A percentile compares a stretch with the other conserved stretches of the same genome.
Evolutionary conservation across 2,888 invertebrate species (phyloP).

Genomic region (Eilema depressum): DNA sequence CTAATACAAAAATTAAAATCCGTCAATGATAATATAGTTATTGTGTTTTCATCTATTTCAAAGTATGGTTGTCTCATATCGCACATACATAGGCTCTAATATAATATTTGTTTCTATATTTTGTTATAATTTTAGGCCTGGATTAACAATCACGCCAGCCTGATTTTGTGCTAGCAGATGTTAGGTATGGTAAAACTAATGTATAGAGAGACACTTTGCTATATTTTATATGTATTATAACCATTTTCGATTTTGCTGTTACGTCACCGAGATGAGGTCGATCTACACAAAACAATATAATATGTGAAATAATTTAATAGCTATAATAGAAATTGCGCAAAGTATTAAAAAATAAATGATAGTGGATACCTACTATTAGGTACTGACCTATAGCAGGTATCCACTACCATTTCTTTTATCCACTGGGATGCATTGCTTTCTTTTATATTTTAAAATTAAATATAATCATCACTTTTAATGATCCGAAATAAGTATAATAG

Average conservation of each 20-base stretch:
- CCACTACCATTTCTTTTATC: too few relatives aligned
- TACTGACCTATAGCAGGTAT: too few relatives aligned
- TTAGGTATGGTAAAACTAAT: slow-evolving; percentile 20
- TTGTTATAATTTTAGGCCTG: slow-evolving; percentile 3
- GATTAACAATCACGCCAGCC: background rate
- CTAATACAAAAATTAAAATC: slow-evolving; percentile 82
- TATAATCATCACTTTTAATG: background rate
- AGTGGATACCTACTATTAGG: too few relatives aligned
- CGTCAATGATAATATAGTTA: slow-evolving; percentile 53
- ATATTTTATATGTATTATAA: slow-evolving; percentile 11
- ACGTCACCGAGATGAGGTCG: background rate
- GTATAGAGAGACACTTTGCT: slow-evolving; percentile 29
- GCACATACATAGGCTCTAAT: slow-evolving; percentile 64
- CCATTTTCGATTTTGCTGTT: background rate
- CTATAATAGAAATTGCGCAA: too few relatives aligned
- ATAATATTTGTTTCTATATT: background rate
- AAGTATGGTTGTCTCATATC: slow-evolving; percentile 44
- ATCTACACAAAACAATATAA: slow-evolving; percentile 14
- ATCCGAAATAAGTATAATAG: too few relatives aligned
- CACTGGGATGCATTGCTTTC: too few relatives aligned
- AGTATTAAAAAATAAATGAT: too few relatives aligned
- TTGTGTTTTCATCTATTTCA: slow-evolving; percentile 52
- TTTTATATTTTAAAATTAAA: background rate
- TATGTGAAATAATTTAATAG: too few relatives aligned
- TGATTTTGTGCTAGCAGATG: slow-evolving; percentile 16